Base-by-base conservation (phyloP, 2,888 invertebrate species). In the Euphydryas editha region DNA sequence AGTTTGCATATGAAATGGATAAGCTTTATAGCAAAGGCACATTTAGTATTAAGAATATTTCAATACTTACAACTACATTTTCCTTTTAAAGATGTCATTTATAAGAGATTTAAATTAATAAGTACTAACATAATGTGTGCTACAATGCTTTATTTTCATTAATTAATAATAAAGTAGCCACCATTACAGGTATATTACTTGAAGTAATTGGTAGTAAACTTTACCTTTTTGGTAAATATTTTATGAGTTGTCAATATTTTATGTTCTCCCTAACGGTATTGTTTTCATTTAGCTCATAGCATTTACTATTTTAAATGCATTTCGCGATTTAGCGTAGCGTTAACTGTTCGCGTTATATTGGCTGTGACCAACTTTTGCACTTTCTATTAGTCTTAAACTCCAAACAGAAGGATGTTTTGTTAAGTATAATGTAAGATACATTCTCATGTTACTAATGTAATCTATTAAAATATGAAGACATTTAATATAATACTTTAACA, bases 271-370 rank as follows among this genome's bases (percentile, higher is more conserved):
- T 72, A 73, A 72, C 72, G 72, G 72, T 64, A 56, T 56, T 51
- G 47, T 20, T 55, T 67, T 67, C 65, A 62, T 66, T 66, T 63
- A 57, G 54, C 54, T 63, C 63, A 65, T 65, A 72, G 49, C 69
- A 68, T 72, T 72, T 66, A 58, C 71, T 70, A 62, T 72, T 75
- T 74, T 72, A 65, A 72, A 75, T 74, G 73, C 71, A 67, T 72
- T 74, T 74, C 71, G 69, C 71, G 68, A 68, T 64, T 73, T 57
- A 63, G 65, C 56, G 58, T 67, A 62, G 68, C 69, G 68, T 67
- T 67, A 69, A 72, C 71, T 57, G 71, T 73, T 67, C 65, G 51
- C 46, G 62, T 57, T 61, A 62, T 69, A 68, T 68, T 66, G 49
- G 56, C 55, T 56, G 62, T 72, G 72, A 69, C 69, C 71, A 68